Evolutionary conservation across 2,888 invertebrate species (phyloP), one percentile per base, ranked within the genome.

Genomic region (Timandra comae): DNA sequence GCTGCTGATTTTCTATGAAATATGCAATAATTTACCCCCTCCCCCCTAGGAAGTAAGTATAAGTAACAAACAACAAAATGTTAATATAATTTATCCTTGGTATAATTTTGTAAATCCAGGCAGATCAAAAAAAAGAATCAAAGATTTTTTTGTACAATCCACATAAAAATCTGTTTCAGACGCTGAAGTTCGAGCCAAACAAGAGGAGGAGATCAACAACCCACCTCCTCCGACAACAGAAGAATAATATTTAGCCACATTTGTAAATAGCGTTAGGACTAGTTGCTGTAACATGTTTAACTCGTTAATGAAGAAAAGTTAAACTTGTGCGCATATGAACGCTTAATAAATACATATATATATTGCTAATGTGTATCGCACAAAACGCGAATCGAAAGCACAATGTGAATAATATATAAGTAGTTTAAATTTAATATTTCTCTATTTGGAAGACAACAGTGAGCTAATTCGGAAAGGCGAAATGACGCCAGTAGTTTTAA

Each of bases 141-240:
- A n/a, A n/a, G n/a, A n/a, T n/a, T n/a, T n/a, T n/a, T n/a, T n/a
- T n/a, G n/a, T n/a, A n/a, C n/a, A n/a, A n/a, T n/a, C n/a, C n/a
- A n/a, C n/a, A n/a, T n/a, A n/a, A n/a, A n/a, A n/a, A n/a, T 16
- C 6, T 16, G 6, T 66, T 61, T 5, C 69, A 89, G 89, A 89
- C 49, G 89, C 88, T 5, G 89, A 89, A 62, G 80, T 85, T 22
- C 74, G 88, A 37, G 87, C 87, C 53, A 87, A 70, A 52, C 80
- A 69, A 35, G 84, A 85, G 35, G 79, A 78, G 49, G 84, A 79
- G 56, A 69, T 52, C 55, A 69, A 60, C 53, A 63, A 54, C 20
- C 55, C 63, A 6, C 66, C 74, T 20, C 63, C 71, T 22, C 62
- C 72, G 20, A 54, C 69, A 29, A 58, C 81, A 50, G 85, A 85